Evolutionary conservation across 2,113 vertebrate genomes (phyloP), one percentile per base, ranked within the genome.

Genomic region (Okapia johnstoni): DNA sequence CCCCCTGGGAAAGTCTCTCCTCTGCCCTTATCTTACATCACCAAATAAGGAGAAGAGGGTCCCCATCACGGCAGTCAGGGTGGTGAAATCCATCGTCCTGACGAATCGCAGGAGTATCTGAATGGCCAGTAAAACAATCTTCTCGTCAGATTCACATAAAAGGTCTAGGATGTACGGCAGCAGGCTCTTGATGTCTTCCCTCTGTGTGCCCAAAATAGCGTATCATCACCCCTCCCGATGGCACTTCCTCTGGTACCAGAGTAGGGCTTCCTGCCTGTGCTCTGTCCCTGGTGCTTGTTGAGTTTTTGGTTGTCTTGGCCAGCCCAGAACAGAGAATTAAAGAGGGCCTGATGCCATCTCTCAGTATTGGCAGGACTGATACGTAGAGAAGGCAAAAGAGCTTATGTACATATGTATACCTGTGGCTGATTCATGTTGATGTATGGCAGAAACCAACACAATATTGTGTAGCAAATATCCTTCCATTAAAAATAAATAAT

Each of bases 1-100:
- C 60, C 66, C 58, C 43, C 60, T 60, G 52, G n/a, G 21, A 87
- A 88, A 87, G 14, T 36, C 48, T 85, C 28, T 91, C 43, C 85
- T 77, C 10, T 94, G n/a, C 90, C 55, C 55, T 33, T 91, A 50
- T 85, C 97, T 97, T 97, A 98, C 98, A 96, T 98, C 97, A 97
- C 96, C 95, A 96, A 98, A 98, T 43, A 98, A 96, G 92, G 96
- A 97, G 50, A 96, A 92, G 6, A 97, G 16, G 0, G 40, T 94
- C 57, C 28, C 89, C 87, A 97, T 96, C 87, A 97, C 88, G 79
- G 43, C 21, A 77, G 85, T 79, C 92, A 98, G 55, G 43, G 92
- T 97, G 3, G 87, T 88, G 48, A 87, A 94, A 58, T 98, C 97
- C 88, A 98, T 87, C 2, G 10, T 95, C 17, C 28, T 17, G 43